Percentiles rank a stretch among this genome's conserved stretches.
These are phyloP conservation scores for Hydrophis major DNA, from an alignment of 2,797 vertebrate genomes.

Conservation along the genomic window DNA sequence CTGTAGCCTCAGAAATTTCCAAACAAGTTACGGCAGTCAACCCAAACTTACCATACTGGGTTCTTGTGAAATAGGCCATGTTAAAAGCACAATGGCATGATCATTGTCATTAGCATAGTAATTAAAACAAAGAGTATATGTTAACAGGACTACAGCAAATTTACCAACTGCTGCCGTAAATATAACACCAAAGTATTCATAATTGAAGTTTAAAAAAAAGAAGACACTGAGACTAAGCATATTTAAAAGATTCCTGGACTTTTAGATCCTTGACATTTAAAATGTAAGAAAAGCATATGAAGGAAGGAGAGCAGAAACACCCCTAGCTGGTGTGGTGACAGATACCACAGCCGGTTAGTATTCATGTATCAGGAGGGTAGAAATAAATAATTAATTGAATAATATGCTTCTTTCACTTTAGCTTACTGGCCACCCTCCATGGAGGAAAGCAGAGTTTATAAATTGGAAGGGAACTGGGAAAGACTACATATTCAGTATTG, in stretches of 20 bases:
- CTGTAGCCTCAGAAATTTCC: neutral
- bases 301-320: neutral
- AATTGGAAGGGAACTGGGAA: neutral
- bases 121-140: neutral
- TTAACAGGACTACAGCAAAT: neutral
- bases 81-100: neutral
- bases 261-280: neutral
- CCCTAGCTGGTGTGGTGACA: neutral
- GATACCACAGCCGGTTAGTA: neutral
- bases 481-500: neutral
- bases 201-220: neutral
- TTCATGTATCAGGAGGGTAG: neutral
- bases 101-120: neutral
- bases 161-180: neutral
- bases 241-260: neutral
- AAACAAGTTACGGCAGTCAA: neutral
- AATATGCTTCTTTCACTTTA: neutral
- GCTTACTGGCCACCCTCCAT: neutral
- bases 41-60: neutral
- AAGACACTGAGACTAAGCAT: neutral
- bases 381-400: neutral
- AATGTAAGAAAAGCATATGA: neutral
- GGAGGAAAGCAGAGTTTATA: neutral
- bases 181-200: neutral
- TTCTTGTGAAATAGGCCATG: neutral